Percentiles rank a stretch among this genome's conserved stretches.
These are phyloP conservation scores for Resseliella maxima DNA, from an alignment of 2,888 invertebrate species.

Conservation along the genomic window DNA sequence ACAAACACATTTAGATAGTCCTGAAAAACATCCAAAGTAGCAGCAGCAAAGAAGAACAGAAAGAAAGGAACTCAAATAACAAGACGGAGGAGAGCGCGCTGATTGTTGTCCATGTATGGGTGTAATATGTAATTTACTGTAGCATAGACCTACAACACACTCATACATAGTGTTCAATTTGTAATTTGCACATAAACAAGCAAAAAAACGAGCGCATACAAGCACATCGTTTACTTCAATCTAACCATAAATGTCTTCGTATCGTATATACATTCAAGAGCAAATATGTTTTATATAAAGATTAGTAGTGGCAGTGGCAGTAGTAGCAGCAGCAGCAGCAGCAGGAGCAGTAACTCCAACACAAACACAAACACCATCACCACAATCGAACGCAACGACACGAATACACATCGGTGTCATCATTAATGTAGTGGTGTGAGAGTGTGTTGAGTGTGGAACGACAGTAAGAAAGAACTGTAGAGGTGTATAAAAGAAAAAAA, in stretches of 20 bases:
- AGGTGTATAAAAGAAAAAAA: too few species aligned
- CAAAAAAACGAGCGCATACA: neutral
- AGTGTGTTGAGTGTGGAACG: too few species aligned
- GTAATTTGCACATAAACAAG: neutral
- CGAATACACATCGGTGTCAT: neutral
- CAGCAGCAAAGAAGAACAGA: neutral
- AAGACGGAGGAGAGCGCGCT: neutral
- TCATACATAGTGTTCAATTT: neutral
- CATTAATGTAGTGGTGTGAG: constrained; percentile 1
- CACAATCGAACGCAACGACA: neutral
- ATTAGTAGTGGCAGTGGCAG: constrained; percentile 37
- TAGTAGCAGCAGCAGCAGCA: constrained; percentile 4
- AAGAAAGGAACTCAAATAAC: neutral
- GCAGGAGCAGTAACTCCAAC: neutral
- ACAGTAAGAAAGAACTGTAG: too few species aligned
- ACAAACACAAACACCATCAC: neutral
- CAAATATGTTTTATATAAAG: constrained; percentile 48
- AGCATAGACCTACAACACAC: neutral
- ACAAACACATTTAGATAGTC: neutral
- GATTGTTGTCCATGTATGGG: neutral
- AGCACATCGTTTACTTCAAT: neutral
- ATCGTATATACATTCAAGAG: constrained; percentile 16
- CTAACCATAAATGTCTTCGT: constrained; percentile 52
- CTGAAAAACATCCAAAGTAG: neutral
- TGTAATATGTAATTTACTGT: constrained; percentile 29